Conservation (phyloP, 2,797 vertebrate species). For the Cyprinodon diabolis region DNA sequence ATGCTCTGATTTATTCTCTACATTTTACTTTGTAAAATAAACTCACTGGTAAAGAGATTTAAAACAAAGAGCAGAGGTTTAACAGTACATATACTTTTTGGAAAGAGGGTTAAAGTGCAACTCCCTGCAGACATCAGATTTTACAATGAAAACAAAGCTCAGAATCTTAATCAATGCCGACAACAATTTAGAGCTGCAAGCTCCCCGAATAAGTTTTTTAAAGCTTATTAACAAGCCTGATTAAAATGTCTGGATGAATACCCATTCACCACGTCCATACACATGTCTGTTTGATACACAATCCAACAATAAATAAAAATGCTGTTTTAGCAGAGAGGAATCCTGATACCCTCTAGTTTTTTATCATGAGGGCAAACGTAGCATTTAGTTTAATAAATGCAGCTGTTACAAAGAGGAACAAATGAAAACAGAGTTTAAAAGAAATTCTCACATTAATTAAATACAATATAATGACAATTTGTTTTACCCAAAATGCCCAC, state of each 20-base stretch:
- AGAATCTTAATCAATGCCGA: not conserved
- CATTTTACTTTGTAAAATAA: not conserved
- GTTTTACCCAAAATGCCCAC: not conserved
- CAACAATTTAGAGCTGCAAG: not conserved
- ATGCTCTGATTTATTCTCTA: not conserved
- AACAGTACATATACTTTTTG: not conserved
- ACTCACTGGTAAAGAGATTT: not conserved
- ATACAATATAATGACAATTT: not conserved
- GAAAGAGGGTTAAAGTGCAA: not conserved
- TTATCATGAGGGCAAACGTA: not conserved
- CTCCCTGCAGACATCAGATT: not conserved
- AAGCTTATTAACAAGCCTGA: not conserved
- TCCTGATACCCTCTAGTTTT: not conserved
- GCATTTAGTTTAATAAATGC: not conserved
- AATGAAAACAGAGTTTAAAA: not conserved
- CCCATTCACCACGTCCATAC: not conserved
- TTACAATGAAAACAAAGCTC: not conserved
- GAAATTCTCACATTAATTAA: not conserved
- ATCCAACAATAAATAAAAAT: not conserved
- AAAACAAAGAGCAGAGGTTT: not conserved
- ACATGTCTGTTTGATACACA: not conserved
- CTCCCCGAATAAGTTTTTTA: not conserved
- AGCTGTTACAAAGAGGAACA: not conserved
- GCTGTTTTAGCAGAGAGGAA: not conserved
- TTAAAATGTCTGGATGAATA: not conserved